Evolutionary conservation across 2,888 invertebrate genomes (phyloP), one percentile per base, ranked within the genome.

Genomic region (Galerucella calmariensis): DNA sequence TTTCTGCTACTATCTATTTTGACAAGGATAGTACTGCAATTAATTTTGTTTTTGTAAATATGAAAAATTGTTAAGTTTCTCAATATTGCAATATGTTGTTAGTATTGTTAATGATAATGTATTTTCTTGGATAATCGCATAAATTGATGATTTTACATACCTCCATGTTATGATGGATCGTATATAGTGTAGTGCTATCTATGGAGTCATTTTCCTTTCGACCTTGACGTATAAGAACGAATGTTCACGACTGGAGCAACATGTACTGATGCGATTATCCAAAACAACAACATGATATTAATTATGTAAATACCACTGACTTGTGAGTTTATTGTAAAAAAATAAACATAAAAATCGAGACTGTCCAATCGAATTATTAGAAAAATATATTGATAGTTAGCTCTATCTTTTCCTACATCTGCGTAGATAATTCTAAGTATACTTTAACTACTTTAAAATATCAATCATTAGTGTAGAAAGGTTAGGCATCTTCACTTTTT

Each of bases 281-380:
- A 11, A 48, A 48, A 12, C 12, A 53, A 8, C n/a, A n/a, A n/a
- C 12, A 51, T 51, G 4, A 14, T 51, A 14, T 51, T 51, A n/a
- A 51, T 12, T 16, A 63, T 46, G 63, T 63, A 63, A 10, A 16
- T 63, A 63, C 35, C 10, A 67, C 14, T n/a, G 16, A 67, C 53
- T 35, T 16, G 16, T 69, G 44, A 69, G 58, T 41, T 75, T 65
- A 63, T 67, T 46, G 5, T 35, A 46, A 16, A 65, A 75, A 66
- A 66, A 20, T 69, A 69, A 62, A 44, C n/a, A 16, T 56, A 48
- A 27, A 35, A 70, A 62, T 68, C 53, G 70, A 71, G 61, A 77
- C 63, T 70, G 75, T 77, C 77, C 35, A 72, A 75, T 56, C 73
- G 68, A 73, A 73, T 73, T 73, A 63, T 58, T 56, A 59, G 44